Evolutionary conservation across 2,113 vertebrate species (phyloP).

Genomic region (Brachionichthys hirsutus): DNA sequence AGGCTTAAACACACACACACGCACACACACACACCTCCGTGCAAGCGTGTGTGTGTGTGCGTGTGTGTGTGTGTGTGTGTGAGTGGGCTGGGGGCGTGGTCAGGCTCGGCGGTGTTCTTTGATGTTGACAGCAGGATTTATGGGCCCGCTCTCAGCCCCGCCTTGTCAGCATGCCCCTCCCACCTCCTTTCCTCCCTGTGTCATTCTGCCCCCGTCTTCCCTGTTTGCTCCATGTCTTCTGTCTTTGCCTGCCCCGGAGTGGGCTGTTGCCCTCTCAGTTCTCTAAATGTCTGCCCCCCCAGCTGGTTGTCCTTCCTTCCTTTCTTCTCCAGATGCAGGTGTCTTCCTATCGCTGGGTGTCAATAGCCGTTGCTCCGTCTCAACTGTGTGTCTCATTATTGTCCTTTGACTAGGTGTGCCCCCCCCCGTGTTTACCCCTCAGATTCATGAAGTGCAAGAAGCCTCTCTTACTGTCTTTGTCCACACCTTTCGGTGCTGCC

Average conservation of each 20-base stretch:
- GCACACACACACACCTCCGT: neutral
- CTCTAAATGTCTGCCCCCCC: conserved; percentile 31
- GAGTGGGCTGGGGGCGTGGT: neutral
- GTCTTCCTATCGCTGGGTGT: conserved; percentile 19
- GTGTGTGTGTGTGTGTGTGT: conserved; percentile 25
- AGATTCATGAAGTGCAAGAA: too few relatives aligned
- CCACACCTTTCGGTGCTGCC: conserved; percentile 7
- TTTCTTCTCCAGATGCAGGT: conserved; percentile 16
- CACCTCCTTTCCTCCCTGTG: conserved; percentile 44
- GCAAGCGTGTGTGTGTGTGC: conserved; percentile 20
- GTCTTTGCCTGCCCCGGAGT: conserved; percentile 32
- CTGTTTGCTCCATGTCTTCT: conserved; percentile 10
- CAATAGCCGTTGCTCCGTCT: conserved; percentile 11
- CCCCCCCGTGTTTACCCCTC: neutral
- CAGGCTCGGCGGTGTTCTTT: conserved; percentile 55
- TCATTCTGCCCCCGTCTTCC: neutral
- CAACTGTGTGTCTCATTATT: conserved; percentile 5
- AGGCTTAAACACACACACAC: conserved; percentile 10
- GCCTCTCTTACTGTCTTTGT: conserved; percentile 6
- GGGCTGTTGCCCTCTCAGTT: conserved; percentile 33
- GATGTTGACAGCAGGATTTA: conserved; percentile 73
- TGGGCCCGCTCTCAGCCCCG: conserved; percentile 64
- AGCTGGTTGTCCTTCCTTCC: conserved; percentile 11
- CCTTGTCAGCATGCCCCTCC: conserved; percentile 69
- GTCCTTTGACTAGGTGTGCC: neutral